Conservation (phyloP, 2,797 vertebrate genomes). For the Sebastes taczanowskii region DNA sequence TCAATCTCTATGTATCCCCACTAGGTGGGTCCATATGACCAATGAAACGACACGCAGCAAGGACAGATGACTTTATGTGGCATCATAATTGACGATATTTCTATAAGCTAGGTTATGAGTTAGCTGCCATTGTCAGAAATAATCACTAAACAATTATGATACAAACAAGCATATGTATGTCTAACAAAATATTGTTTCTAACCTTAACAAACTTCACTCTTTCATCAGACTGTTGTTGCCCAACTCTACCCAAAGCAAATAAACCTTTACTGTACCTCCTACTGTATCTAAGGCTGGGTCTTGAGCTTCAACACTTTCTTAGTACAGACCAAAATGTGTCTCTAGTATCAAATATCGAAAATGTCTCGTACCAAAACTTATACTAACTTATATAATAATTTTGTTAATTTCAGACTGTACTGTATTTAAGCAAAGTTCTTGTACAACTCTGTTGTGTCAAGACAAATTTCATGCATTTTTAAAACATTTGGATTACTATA, state of each 20-base stretch:
- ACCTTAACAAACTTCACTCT: too few species aligned
- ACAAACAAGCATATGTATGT: too few species aligned
- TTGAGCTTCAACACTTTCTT: neutral
- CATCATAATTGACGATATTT: neutral
- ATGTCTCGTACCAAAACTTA: neutral
- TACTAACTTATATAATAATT: neutral
- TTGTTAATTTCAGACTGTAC: neutral
- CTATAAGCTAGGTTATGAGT: neutral
- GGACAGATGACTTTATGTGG: neutral
- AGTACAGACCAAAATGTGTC: neutral
- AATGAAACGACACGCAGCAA: neutral
- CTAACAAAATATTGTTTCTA: too few species aligned
- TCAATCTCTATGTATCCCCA: neutral
- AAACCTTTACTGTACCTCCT: neutral
- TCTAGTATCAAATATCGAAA: neutral
- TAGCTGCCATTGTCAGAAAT: neutral
- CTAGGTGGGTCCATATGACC: neutral
- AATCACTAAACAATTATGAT: too few species aligned
- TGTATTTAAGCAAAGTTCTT: neutral
- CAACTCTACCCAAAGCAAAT: neutral
- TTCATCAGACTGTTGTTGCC: neutral
- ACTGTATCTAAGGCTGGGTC: neutral
- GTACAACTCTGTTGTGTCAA: neutral
- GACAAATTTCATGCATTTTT: neutral
- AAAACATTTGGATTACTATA: neutral